A percentile compares a stretch with the other conserved stretches of the same genome.
Evolutionary conservation across 2,113 vertebrate species (phyloP).

Genomic region (Rhinolophus ferrumequinum): DNA sequence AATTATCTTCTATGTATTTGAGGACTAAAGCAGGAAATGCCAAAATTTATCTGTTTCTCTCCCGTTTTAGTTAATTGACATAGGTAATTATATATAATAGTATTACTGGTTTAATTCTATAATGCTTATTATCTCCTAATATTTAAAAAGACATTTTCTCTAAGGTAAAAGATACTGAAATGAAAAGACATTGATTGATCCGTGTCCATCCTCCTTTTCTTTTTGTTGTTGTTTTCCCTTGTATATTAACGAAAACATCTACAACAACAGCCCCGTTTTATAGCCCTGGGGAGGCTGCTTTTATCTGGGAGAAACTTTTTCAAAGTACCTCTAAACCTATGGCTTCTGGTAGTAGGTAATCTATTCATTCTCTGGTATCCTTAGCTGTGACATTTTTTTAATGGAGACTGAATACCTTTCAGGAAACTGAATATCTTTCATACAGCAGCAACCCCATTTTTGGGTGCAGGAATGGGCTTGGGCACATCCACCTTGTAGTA

Average conservation of each 20-base stretch:
- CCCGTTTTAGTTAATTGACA: background rate
- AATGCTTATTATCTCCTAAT: background rate
- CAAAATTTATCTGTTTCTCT: background rate
- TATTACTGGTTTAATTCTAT: slow-evolving; percentile 19
- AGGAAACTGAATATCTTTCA: background rate
- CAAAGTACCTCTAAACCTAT: background rate
- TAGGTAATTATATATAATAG: background rate
- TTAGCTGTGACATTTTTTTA: background rate
- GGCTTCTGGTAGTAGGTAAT: background rate
- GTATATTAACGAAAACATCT: background rate
- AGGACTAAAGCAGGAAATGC: slow-evolving; percentile 1
- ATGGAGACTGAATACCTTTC: background rate
- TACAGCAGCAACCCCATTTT: background rate
- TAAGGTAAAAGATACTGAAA: background rate
- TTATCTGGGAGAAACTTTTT: slow-evolving; percentile 14
- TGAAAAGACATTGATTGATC: background rate
- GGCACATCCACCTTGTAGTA: background rate
- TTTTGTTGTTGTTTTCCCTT: background rate
- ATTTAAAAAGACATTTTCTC: slow-evolving; percentile 27
- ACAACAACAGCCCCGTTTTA: background rate
- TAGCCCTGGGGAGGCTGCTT: background rate
- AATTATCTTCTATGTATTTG: background rate
- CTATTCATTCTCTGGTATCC: background rate
- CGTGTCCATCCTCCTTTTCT: background rate
- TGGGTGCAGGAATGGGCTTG: background rate